phyloP scores from a whole-genome alignment of 2,113 vertebrate species.

The Phylloscopus trochilus region DNA sequence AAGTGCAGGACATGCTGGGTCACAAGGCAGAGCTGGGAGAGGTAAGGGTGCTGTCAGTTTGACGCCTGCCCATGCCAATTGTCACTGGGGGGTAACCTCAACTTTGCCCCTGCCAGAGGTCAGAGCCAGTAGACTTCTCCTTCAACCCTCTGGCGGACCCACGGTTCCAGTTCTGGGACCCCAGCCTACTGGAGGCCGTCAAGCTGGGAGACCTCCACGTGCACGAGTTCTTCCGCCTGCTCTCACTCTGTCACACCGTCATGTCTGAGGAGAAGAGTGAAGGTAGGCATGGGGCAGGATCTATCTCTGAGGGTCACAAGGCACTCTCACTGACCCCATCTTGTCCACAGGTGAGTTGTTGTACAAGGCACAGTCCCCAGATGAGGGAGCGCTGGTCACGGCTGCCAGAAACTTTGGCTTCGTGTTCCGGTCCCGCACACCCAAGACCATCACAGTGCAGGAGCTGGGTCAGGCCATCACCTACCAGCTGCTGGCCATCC shows the following conservation, averaged over 20 bases:
- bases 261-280: slow-evolving; percentile 90
- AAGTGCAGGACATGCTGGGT: slow-evolving; percentile 77
- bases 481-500: slow-evolving; percentile 89
- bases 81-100: fast-evolving
- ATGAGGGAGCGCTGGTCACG: slow-evolving; percentile 88
- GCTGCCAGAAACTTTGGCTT: slow-evolving; percentile 92
- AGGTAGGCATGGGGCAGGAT: slow-evolving; percentile 58
- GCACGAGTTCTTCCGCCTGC: slow-evolving; percentile 90
- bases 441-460: slow-evolving; percentile 84
- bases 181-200: slow-evolving; percentile 84
- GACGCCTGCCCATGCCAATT: fast-evolving
- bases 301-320: fast-evolving
- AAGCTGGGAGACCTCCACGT: slow-evolving; percentile 79
- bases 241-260: slow-evolving; percentile 91
- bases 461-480: slow-evolving; percentile 84
- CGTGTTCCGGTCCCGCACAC: slow-evolving; percentile 88
- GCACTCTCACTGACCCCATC: background rate
- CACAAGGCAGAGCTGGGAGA: slow-evolving; percentile 76
- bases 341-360: slow-evolving; percentile 78
- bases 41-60: slow-evolving; percentile 35
- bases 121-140: slow-evolving; percentile 84
- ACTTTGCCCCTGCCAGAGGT: slow-evolving; percentile 46
- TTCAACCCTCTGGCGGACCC: slow-evolving; percentile 87
- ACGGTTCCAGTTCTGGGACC: slow-evolving; percentile 86
- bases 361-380: slow-evolving; percentile 93